Evolutionary conservation across 1,140 invertebrate genomes (phyloP).

Genomic region (Penaeus chinensis): DNA sequence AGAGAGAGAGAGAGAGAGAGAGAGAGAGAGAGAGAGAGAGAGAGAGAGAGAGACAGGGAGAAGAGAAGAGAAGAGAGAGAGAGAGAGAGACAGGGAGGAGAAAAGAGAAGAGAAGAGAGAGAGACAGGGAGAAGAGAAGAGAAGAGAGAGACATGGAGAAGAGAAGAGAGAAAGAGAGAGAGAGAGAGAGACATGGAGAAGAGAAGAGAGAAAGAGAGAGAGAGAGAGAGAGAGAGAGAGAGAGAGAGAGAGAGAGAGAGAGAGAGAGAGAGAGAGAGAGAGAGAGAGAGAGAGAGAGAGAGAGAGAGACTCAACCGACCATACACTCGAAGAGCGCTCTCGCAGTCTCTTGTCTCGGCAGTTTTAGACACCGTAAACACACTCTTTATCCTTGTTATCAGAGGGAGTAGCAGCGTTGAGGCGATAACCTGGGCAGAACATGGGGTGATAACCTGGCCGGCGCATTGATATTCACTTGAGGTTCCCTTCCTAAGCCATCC

Average conservation of each 20-base stretch:
- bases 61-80: too few species aligned
- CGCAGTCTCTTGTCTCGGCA: not conserved
- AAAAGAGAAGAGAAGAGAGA: not conserved
- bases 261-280: too few species aligned
- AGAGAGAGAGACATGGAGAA: too few species aligned
- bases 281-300: not conserved
- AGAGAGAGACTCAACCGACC: too few species aligned
- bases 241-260: not conserved
- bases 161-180: too few species aligned
- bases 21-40: too few species aligned
- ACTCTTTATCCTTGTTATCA: conserved; percentile 46
- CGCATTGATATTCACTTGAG: conserved; percentile 37
- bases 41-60: too few species aligned
- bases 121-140: not conserved
- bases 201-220: too few species aligned
- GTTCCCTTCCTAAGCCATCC: not conserved
- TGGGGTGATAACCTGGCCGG: not conserved
- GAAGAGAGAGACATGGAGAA: too few species aligned
- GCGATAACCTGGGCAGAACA: conserved; percentile 3
- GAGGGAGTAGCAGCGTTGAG: conserved; percentile 24
- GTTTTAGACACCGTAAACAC: conserved; percentile 44
- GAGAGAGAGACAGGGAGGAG: too few species aligned
- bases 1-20: too few species aligned
- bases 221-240: not conserved
- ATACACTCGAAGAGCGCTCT: not conserved